Evolutionary conservation across 1,140 invertebrate species (phyloP).

Genomic region (Ceratina australensis): DNA sequence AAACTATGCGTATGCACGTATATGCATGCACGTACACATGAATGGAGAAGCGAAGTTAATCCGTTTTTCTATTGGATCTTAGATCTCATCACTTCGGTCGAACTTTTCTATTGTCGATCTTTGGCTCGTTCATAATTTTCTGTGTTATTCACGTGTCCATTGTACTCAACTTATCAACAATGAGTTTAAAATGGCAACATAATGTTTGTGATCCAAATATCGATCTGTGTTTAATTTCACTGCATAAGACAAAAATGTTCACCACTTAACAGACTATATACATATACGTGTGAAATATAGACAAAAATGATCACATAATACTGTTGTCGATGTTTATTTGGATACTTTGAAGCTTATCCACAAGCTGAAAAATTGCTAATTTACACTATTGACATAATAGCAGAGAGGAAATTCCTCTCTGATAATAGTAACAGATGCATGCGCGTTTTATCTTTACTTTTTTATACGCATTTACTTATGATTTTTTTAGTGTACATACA

Average conservation of each 20-base stretch:
- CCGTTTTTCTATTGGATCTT: conserved; percentile 14
- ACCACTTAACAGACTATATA: not conserved
- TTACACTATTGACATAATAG: not conserved
- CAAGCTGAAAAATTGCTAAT: no score
- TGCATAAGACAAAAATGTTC: conserved; percentile 7
- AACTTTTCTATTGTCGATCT: not conserved
- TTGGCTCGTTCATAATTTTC: not conserved
- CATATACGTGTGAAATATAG: not conserved
- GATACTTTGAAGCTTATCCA: not conserved
- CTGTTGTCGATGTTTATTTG: not conserved
- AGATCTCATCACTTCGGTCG: not conserved
- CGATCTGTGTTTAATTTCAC: no score
- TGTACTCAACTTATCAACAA: not conserved
- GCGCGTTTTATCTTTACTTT: no score
- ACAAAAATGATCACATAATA: not conserved
- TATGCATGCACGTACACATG: not conserved
- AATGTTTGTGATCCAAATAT: conserved; percentile 5
- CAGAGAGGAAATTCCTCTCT: no score
- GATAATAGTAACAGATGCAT: no score
- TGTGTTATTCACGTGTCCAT: not conserved
- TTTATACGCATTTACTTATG: no score
- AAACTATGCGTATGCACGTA: not conserved
- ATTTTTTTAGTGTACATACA: no score
- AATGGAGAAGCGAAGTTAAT: conserved; percentile 5
- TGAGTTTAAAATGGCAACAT: not conserved